Conservation (phyloP, 2,113 vertebrate genomes). For the Pitta sordida region DNA sequence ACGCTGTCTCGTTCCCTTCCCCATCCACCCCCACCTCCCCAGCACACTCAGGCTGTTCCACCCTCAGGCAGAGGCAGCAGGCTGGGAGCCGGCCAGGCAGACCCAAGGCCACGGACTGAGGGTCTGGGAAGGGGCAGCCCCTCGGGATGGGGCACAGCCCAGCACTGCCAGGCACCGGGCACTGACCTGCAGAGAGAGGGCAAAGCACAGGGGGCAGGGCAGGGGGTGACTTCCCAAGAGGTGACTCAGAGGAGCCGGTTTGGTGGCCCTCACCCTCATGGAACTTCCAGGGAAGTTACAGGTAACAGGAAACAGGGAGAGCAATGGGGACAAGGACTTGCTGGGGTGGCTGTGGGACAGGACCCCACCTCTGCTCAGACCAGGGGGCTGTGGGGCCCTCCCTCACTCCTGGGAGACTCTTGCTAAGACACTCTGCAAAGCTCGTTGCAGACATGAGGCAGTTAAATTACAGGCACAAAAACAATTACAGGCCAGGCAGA, state of each 20-base stretch:
- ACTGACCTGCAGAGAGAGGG: neutral
- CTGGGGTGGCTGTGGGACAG: neutral
- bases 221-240: accelerated
- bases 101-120: neutral
- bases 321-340: neutral
- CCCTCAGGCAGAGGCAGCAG: accelerated
- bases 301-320: neutral
- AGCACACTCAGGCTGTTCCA: accelerated
- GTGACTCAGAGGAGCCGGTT: neutral
- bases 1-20: neutral
- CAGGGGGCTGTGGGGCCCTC: neutral
- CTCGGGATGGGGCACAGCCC: neutral
- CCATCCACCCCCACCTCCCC: neutral
- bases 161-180: neutral
- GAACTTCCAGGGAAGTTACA: neutral
- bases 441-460: accelerated
- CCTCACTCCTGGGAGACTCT: accelerated
- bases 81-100: neutral
- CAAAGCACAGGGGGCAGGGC: neutral
- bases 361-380: neutral
- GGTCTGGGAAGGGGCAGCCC: neutral
- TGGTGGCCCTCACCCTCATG: accelerated
- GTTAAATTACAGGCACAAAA: neutral
- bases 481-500: neutral
- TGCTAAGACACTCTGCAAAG: neutral